These are phyloP conservation scores for Picathartes gymnocephalus DNA, from an alignment of 2,113 vertebrate genomes.

Conservation along the genomic window DNA sequence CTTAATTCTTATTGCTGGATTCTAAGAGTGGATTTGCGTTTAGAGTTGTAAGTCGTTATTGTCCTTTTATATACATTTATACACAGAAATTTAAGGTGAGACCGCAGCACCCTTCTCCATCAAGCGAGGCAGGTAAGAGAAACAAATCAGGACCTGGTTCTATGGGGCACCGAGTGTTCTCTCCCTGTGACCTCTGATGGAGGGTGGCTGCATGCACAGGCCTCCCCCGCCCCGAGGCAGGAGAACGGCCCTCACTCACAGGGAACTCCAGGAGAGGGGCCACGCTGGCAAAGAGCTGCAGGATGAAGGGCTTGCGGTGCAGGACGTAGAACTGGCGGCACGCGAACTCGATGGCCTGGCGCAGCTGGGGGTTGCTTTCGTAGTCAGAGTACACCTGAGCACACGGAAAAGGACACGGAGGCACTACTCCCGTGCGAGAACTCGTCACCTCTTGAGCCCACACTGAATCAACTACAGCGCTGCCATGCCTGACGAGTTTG, in stretches of 20 bases:
- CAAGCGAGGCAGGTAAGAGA: neutral
- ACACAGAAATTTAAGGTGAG: neutral
- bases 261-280: constrained; percentile 95
- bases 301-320: constrained; percentile 93
- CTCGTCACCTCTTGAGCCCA: neutral
- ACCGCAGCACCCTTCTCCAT: neutral
- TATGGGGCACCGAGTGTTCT: neutral
- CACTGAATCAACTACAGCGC: neutral
- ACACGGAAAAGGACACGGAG: neutral
- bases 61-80: neutral
- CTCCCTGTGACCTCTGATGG: neutral
- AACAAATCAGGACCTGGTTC: neutral
- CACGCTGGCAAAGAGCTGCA: constrained; percentile 96
- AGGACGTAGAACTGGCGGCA: constrained; percentile 97
- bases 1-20: neutral
- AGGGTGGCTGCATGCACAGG: neutral
- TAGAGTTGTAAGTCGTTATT: neutral
- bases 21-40: neutral
- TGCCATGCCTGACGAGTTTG: neutral
- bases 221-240: neutral
- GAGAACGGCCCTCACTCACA: constrained; percentile 70
- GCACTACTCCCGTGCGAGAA: neutral
- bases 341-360: constrained; percentile 92
- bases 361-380: constrained; percentile 91
- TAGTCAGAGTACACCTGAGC: constrained; percentile 93